Evolutionary conservation across 2,113 vertebrate genomes (phyloP).

Genomic region (Anseranas semipalmata): DNA sequence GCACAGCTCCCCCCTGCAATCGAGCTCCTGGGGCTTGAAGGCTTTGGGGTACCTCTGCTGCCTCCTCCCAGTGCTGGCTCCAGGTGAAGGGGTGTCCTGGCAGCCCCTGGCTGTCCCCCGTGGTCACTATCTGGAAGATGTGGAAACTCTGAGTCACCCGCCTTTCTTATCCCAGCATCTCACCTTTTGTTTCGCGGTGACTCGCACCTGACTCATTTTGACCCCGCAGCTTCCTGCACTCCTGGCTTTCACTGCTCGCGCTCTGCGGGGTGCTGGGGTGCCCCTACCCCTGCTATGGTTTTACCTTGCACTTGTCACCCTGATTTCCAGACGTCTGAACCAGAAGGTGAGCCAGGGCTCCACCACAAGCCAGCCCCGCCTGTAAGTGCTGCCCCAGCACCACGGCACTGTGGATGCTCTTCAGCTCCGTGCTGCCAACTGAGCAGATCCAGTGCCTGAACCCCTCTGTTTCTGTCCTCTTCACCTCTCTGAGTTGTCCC

Average conservation of each 20-base stretch:
- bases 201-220: conserved; percentile 45
- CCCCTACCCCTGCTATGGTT: neutral
- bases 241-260: conserved; percentile 14
- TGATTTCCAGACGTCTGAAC: neutral
- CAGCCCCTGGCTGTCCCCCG: neutral
- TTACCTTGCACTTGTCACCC: neutral
- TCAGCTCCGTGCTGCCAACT: neutral
- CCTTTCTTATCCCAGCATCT: neutral
- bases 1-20: neutral
- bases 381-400: neutral
- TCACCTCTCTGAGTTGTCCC: neutral
- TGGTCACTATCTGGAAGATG: neutral
- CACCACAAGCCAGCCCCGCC: neutral
- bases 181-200: conserved; percentile 51
- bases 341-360: neutral
- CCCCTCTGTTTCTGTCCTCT: neutral
- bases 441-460: neutral
- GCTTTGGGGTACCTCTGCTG: rapidly evolving
- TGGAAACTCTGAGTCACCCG: conserved; percentile 59
- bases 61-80: neutral
- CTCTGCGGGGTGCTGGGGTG: neutral
- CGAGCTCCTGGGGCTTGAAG: neutral
- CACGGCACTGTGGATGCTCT: neutral
- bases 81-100: rapidly evolving
- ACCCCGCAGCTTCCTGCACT: conserved; percentile 46